Evolutionary conservation across 2,113 vertebrate genomes (phyloP), one percentile per base, ranked within the genome.

Genomic region (Sylvia atricapilla): DNA sequence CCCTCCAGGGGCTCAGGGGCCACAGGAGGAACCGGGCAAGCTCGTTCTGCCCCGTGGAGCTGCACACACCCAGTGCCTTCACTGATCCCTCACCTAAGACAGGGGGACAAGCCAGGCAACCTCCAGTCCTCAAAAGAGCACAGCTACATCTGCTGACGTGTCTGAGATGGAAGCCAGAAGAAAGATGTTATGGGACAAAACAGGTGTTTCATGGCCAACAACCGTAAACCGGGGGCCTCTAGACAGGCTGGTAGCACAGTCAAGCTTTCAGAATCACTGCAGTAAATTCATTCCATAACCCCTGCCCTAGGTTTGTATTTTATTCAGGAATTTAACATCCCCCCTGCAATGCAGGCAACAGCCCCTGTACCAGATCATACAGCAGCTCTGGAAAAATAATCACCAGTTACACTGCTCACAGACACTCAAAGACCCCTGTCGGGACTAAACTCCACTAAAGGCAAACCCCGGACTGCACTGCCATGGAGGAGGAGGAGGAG

Each of bases 221-320:
- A 27, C 44, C 35, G 39, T 93, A 76, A 85, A 79, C 89, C 20
- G 9, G 50, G 67, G 91, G 78, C 93, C 92, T 69, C 63, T 19
- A 81, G 46, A 55, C 63, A 90, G 82, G 73, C 92, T 87, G 56
- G 84, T 8, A 90, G 95, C 79, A 86, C 44, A 95, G 92, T 79
- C 70, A 87, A 91, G 87, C 92, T 87, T 96, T 41, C 68, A 83
- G 89, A 83, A 95, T 55, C 87, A 90, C 96, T 88, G 93, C 96
- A 96, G 90, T 66, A 84, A 95, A 94, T 82, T 58, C 69, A 95
- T 90, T 95, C 90, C 90, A 87, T 79, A 84, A 80, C 60, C 95
- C 96, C 96, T 96, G 96, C 92, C 95, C 96, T 96, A 97, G 89
- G 89, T 95, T 97, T 94, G 96, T 89, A 33, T 96, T 97, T 97